These are phyloP conservation scores for Hippocampus mohnikei DNA, from an alignment of 2,113 vertebrate species.

Conservation along the genomic window DNA sequence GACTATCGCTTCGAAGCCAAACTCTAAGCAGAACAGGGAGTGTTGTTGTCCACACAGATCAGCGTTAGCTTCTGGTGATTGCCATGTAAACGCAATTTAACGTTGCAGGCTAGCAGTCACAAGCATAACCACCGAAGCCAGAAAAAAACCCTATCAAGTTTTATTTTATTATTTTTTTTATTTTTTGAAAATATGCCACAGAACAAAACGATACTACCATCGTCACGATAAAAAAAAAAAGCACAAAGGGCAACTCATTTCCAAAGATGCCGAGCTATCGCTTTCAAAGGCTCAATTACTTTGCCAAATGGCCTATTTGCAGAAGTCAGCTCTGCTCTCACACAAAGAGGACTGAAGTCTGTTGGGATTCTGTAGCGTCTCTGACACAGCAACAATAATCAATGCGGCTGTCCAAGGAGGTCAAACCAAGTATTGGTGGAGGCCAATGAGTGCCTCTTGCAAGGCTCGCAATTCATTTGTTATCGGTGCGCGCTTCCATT, in stretches of 20 bases:
- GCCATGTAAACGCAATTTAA: background rate
- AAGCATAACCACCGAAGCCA: background rate
- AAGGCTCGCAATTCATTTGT: slow-evolving; percentile 41
- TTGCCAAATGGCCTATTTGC: background rate
- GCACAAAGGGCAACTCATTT: slow-evolving; percentile 13
- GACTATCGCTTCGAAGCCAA: background rate
- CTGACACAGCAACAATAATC: slow-evolving; percentile 38
- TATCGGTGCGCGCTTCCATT: slow-evolving; percentile 23
- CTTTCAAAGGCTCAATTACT: slow-evolving; percentile 5
- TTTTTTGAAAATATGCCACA: background rate
- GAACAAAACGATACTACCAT: background rate
- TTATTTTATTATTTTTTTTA: background rate
- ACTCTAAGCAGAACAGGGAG: background rate
- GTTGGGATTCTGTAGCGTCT: slow-evolving; percentile 21
- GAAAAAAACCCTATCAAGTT: background rate
- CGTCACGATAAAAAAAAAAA: background rate
- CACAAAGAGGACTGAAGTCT: slow-evolving; percentile 13
- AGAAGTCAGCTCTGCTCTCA: background rate
- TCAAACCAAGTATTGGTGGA: slow-evolving; percentile 37
- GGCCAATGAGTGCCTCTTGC: slow-evolving; percentile 23
- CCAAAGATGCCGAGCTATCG: slow-evolving; percentile 14
- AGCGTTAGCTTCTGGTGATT: background rate
- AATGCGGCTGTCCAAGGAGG: slow-evolving; percentile 41
- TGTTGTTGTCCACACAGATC: background rate
- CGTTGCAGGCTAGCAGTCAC: background rate